Conservation (phyloP, 2,113 vertebrate genomes). For the Chrysochloris asiatica region DNA sequence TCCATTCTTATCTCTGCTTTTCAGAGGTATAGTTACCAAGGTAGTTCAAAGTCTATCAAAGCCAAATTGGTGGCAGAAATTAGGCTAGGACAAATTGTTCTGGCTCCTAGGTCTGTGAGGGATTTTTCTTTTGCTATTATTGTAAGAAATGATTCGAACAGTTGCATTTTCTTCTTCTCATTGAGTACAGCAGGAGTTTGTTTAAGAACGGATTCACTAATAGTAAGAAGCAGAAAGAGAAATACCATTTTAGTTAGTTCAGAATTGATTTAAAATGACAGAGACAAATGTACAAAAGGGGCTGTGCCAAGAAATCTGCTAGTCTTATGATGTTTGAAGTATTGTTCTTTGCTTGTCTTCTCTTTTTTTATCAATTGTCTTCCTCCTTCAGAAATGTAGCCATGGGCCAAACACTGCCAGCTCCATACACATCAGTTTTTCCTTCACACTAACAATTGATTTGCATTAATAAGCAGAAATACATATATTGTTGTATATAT, state of each 20-base stretch:
- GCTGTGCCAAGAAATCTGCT: neutral
- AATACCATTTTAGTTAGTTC: neutral
- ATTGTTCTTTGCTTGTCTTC: neutral
- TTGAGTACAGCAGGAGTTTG: neutral
- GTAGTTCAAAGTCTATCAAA: neutral
- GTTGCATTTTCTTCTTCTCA: neutral
- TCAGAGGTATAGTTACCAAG: neutral
- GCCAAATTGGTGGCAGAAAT: no score
- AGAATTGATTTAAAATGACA: neutral
- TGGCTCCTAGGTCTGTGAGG: neutral
- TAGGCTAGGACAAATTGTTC: no score
- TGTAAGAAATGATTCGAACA: neutral
- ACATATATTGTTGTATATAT: neutral
- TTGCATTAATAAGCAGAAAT: neutral
- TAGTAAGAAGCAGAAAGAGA: neutral
- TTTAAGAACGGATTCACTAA: neutral
- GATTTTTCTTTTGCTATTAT: neutral
- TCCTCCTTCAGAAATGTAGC: neutral
- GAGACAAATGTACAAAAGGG: neutral
- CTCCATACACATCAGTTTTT: no score
- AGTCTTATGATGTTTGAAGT: no score
- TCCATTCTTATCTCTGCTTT: neutral
- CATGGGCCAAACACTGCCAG: no score
- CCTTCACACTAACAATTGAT: neutral
- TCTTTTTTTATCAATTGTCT: neutral